These are phyloP conservation scores for Oligia fasciuncula DNA, from an alignment of 2,888 invertebrate species.

Conservation along the genomic window DNA sequence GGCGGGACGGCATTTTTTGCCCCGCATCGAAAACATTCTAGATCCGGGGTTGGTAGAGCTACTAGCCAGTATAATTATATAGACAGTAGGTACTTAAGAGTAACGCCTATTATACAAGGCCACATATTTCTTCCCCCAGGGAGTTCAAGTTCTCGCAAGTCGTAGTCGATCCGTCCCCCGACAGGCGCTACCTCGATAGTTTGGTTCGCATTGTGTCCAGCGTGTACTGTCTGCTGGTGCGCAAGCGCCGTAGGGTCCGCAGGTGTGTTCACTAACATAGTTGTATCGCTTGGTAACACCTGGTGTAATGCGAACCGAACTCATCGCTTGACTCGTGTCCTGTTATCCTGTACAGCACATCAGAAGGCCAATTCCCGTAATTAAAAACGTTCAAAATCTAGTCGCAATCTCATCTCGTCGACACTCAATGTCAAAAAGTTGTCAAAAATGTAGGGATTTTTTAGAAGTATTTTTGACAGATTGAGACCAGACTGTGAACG, in stretches of 20 bases:
- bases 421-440: no score
- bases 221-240: slow-evolving; percentile 75
- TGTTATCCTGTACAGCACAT: slow-evolving; percentile 16
- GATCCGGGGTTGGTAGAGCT: not conserved
- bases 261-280: slow-evolving; percentile 69
- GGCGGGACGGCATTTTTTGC: not conserved
- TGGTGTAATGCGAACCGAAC: slow-evolving; percentile 81
- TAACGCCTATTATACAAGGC: slow-evolving; percentile 48
- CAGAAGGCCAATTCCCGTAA: no score
- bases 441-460: no score
- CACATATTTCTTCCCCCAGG: slow-evolving; percentile 77
- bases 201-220: slow-evolving; percentile 83
- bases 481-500: no score
- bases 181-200: slow-evolving; percentile 75
- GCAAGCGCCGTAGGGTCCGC: slow-evolving; percentile 75
- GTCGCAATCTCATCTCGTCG: no score
- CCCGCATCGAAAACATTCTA: not conserved
- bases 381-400: no score
- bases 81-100: slow-evolving; percentile 11
- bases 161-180: slow-evolving; percentile 74
- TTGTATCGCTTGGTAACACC: slow-evolving; percentile 64
- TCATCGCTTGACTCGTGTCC: slow-evolving; percentile 56
- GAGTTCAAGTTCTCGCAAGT: slow-evolving; percentile 84
- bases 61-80: not conserved
- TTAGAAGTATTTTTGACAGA: no score